phyloP scores from a whole-genome alignment of 2,113 vertebrate species.

The Origma solitaria region DNA sequence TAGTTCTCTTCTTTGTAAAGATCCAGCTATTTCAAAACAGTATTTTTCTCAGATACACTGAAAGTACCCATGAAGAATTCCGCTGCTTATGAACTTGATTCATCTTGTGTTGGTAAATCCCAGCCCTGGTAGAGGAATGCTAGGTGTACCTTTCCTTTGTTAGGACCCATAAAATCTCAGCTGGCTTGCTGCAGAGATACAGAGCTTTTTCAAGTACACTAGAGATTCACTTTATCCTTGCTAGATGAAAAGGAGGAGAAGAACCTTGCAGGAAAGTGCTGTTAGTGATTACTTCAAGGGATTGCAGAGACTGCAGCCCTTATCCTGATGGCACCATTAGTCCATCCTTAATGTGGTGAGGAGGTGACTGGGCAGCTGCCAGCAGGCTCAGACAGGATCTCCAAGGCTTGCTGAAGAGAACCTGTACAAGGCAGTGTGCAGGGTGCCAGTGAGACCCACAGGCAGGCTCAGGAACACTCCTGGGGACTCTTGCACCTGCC shows the following conservation, averaged over 20 bases:
- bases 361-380: not conserved
- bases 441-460: not conserved
- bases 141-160: not conserved
- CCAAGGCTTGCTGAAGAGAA: not conserved
- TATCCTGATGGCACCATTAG: not conserved
- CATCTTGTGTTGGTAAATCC: slow-evolving; percentile 3
- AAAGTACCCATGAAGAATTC: slow-evolving; percentile 23
- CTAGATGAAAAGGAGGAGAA: not conserved
- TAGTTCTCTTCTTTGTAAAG: not conserved
- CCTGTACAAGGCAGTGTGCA: not conserved
- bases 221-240: not conserved
- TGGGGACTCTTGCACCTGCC: not conserved
- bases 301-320: not conserved
- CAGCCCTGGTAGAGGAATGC: not conserved
- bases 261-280: not conserved
- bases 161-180: not conserved
- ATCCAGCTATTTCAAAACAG: not conserved
- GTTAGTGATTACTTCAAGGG: not conserved
- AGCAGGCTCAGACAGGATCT: not conserved
- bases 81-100: slow-evolving; percentile 8
- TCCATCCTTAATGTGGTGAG: not conserved
- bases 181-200: not conserved
- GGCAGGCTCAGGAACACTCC: not conserved
- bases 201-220: not conserved
- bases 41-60: slow-evolving; percentile 30